These are phyloP conservation scores for Caerostris extrusa DNA, from an alignment of 1,140 invertebrate genomes.

Conservation along the genomic window DNA sequence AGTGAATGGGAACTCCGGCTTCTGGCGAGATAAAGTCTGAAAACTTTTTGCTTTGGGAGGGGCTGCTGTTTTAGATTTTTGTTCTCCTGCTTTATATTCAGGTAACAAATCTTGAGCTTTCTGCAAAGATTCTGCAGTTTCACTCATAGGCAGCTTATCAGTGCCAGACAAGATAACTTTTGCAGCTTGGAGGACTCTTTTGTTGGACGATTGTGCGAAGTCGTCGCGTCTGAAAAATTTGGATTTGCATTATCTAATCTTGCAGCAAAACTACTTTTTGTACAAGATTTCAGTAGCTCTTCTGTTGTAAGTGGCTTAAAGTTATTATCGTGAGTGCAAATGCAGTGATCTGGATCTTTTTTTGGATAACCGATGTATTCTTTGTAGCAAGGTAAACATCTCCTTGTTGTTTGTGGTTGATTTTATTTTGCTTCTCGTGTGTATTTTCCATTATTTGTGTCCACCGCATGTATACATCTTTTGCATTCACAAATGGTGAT, in stretches of 20 bases:
- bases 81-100: neutral
- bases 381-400: neutral
- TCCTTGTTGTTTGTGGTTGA: neutral
- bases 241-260: neutral
- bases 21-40: neutral
- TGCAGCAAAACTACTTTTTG: neutral
- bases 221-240: neutral
- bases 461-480: neutral
- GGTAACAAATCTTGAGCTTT: neutral
- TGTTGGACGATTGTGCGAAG: neutral
- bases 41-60: neutral
- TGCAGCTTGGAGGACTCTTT: conserved; percentile 12
- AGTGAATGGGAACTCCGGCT: neutral
- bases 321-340: too few species aligned
- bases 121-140: neutral
- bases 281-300: neutral
- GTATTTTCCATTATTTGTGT: neutral
- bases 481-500: neutral
- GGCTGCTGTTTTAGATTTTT: neutral
- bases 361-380: neutral
- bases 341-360: neutral
- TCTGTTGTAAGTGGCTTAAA: neutral
- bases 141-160: neutral
- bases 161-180: neutral
- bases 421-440: neutral